Conservation (phyloP, 2,113 vertebrate species). For the Aphyosemion australe region DNA sequence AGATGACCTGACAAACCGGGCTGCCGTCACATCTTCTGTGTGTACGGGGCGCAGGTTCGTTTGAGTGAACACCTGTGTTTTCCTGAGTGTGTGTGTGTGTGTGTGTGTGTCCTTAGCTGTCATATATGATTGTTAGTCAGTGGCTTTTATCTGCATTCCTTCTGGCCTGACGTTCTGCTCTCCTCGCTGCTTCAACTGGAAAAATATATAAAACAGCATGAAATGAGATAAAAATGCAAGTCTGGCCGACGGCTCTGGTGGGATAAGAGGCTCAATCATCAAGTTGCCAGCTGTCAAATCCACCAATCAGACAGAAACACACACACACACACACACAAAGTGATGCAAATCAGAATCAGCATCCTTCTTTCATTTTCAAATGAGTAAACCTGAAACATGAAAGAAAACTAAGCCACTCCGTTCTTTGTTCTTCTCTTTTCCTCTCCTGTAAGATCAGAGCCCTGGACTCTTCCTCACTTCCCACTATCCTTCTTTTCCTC, state of each 20-base stretch:
- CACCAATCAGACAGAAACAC: constrained; percentile 19
- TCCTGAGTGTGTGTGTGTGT: constrained; percentile 29
- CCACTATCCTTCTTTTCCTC: constrained; percentile 26
- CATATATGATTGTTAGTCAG: constrained; percentile 37
- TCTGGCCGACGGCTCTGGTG: constrained; percentile 46
- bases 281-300: constrained; percentile 56
- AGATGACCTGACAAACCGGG: constrained; percentile 63
- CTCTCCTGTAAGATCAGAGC: constrained; percentile 1
- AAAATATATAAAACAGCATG: constrained; percentile 39
- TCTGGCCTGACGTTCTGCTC: constrained; percentile 39
- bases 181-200: constrained; percentile 25
- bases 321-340: constrained; percentile 9
- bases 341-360: not conserved
- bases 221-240: constrained; percentile 56
- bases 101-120: constrained; percentile 54
- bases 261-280: constrained; percentile 67
- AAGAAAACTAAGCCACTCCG: not conserved
- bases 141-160: constrained; percentile 44
- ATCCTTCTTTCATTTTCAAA: not conserved
- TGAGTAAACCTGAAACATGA: not conserved
- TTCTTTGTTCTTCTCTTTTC: not conserved
- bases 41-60: constrained; percentile 30
- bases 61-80: constrained; percentile 47
- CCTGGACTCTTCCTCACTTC: constrained; percentile 19
- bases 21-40: constrained; percentile 60